Base-by-base conservation (phyloP, 2,797 vertebrate genomes). In the Sebastolobus altivelis region DNA sequence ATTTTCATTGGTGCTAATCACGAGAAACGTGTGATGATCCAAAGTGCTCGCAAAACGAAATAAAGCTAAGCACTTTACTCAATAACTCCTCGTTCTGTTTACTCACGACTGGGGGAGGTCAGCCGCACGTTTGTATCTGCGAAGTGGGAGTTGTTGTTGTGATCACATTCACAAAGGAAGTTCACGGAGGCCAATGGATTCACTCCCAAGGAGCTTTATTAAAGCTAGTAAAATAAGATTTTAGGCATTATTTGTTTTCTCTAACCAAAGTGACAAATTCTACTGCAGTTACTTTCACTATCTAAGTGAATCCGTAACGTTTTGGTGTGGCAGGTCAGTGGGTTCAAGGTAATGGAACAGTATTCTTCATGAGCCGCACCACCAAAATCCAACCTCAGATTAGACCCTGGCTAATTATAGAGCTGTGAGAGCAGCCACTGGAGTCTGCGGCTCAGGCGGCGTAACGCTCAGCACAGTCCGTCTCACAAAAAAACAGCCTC, bases 1-100 rank as follows among this genome's bases (percentile, higher is more conserved):
- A 93, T 95, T 89, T 89, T 91, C 94, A 95, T 94, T 93, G 95
- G 95, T 96, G 95, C 95, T 96, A 95, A 92, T 93, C 85, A 87
- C 87, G 87, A 90, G 84, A 88, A 83, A 88, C 40, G 84, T 90
- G 93, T 92, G 91, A 91, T 80, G 84, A 92, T 92, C 89, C 90
- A 85, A 90, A 93, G 93, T 95, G 94, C 93, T 95, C 89, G 92
- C 84, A 83, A 79, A 91, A 88, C 68, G 70, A 83, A 93, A 94
- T 92, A 93, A 94, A 94, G 92, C 72, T 61, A 79, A 89, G 93
- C 94, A 95, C 93, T 94, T 95, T 95, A 93, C 66, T 88, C 84
- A 74, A 46, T 72, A 88, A 81, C 69, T 85, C 79, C 72, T 84
- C 58, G 33, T 75, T 90, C 59, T 83, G 77, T 88, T 91, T 89